Evolutionary conservation across 2,113 vertebrate genomes (phyloP).

Genomic region (Verasper variegatus): DNA sequence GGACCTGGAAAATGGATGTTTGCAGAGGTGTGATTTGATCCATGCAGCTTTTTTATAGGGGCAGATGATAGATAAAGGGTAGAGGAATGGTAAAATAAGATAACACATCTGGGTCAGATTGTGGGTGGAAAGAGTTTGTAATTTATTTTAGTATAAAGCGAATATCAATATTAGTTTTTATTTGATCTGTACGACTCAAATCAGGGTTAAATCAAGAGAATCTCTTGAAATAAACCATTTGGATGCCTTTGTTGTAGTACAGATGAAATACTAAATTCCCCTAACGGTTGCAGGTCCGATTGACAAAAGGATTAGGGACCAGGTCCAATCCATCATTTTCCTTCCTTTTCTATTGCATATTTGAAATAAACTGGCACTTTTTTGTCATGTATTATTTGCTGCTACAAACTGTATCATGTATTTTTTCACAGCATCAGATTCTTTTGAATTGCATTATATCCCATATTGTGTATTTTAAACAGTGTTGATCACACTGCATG

Average conservation of each 20-base stretch:
- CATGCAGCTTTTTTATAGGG: constrained; percentile 25
- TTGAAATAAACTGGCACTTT: no score
- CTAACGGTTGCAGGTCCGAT: no score
- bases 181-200: constrained; percentile 6
- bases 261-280: no score
- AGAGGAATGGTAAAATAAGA: constrained; percentile 19
- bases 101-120: constrained; percentile 39
- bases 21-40: constrained; percentile 49
- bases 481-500: neutral
- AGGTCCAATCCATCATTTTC: neutral
- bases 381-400: no score
- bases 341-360: neutral
- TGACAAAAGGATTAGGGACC: neutral
- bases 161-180: constrained; percentile 16
- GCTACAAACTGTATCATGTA: no score
- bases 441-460: no score
- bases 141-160: constrained; percentile 20
- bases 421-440: no score
- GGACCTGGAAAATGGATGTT: constrained; percentile 53
- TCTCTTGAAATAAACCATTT: no score
- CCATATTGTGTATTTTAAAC: neutral
- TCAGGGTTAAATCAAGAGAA: neutral
- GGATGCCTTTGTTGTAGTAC: no score
- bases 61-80: constrained; percentile 19
- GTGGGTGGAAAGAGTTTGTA: constrained; percentile 14